Evolutionary conservation across 2,888 invertebrate genomes (phyloP), one percentile per base, ranked within the genome.

Genomic region (Allolobophora icterica): DNA sequence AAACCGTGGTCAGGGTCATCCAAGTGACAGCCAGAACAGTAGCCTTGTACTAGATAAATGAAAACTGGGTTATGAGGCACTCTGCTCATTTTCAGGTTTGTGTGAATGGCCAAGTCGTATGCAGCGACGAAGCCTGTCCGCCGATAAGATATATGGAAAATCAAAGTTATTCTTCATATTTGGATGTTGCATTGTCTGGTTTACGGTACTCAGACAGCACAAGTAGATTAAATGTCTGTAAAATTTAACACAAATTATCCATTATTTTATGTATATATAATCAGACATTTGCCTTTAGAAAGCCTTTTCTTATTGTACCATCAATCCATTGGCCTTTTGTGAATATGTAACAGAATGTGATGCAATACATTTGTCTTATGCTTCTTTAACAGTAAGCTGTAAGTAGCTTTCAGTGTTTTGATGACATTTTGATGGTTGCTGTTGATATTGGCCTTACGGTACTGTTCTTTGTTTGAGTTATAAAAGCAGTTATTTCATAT

Each of bases 91-190:
- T 40, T 34, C 38, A 8, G 30, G 35, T 89, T 34, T 40, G 21
- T 30, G 71, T n/a, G 71, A 71, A 71, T 71, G 71, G 71, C 24
- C 6, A n/a, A n/a, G 71, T 71, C 8, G 71, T 3, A 71, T 30
- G 30, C 30, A 5, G 71, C 13, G 11, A n/a, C 8, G n/a, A 71
- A 71, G 71, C 71, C 71, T 13, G 71, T 71, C 71, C n/a, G 8
- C 71, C n/a, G 71, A n/a, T 71, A n/a, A n/a, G 71, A 71, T 71
- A 71, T n/a, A 71, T n/a, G 30, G 71, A 71, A 71, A 71, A 71
- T 30, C 71, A 71, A 71, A 71, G 8, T 30, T n/a, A n/a, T 1
- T 71, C 30, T 71, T 71, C n/a, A n/a, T n/a, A 71, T 71, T 71
- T 71, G n/a, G 71, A n/a, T 13, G n/a, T n/a, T n/a, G 30, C n/a